Evolutionary conservation across 2,888 invertebrate genomes (phyloP), one percentile per base, ranked within the genome.

Genomic region (Iphiclides podalirius): DNA sequence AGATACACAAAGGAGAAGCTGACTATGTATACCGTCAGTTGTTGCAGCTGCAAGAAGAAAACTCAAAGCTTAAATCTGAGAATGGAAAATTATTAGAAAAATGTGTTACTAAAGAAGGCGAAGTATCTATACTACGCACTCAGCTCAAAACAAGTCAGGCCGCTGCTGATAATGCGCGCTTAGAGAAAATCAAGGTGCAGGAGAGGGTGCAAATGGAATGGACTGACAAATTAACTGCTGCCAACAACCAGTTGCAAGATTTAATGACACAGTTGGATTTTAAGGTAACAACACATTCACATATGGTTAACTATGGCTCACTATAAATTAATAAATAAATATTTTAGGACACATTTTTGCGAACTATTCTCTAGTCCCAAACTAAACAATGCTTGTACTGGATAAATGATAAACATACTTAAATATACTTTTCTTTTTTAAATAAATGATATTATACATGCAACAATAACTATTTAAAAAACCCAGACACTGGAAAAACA

Each of bases 21-120:
- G 72, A 81, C 35, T 61, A 74, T 44, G 58, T 79, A n/a, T 83
- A 80, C 50, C 62, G 64, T 4, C 83, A 85, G 52, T 53, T 85
- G 9, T 59, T 85, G 1, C 70, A 77, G 52, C 49, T 86, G 11
- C 77, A 83, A 63, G 81, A 86, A 44, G 84, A 88, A 47, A 85
- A 84, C 69, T 63, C 70, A 1, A 86, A 82, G 56, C 59, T 88
- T 4, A 86, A 81, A 53, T 79, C 79, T 0, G 86, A 87, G 49
- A 86, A 87, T 64, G 83, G 84, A 1, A 86, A 81, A 54, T 63
- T 88, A 31, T 57, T 81, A 34, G 86, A 90, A 36, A 83, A 89
- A 68, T 90, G 83, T 74, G 79, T 89, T 0, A 90, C 89, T 0
- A 91, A 91, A 59, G 90, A 90, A 61, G 91, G 90, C 0, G 91